Evolutionary conservation across 2,113 vertebrate genomes (phyloP), one percentile per base, ranked within the genome.

Genomic region (Gallinago undulata): DNA sequence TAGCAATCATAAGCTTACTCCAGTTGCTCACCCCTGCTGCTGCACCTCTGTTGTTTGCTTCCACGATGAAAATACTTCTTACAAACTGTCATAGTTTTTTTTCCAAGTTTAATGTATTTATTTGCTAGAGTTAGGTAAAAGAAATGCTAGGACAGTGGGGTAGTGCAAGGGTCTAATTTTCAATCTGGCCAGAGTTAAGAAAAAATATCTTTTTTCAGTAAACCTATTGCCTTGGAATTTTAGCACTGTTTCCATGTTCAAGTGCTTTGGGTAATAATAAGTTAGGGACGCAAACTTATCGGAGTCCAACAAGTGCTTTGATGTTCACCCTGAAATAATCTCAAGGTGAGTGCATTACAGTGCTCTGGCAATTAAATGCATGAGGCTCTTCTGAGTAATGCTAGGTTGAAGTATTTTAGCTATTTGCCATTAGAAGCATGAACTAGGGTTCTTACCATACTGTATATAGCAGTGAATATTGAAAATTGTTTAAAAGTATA

Each of bases 291-390:
- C 9, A 93, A 83, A 83, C 7, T 50, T 69, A 69, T n/a, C n/a
- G 62, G 24, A 92, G 24, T 76, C 37, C 22, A 74, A 28, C 51
- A 62, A 76, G 11, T 84, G 45, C 45, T 93, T 93, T 95, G 83
- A 93, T 93, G 76, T 92, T 93, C 72, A 63, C n/a, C 68, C 37
- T 77, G 62, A 18, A 96, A 90, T 87, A 80, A 80, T 76, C 59
- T 74, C 7, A 13, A 80, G 25, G 55, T 67, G n/a, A 92, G 15
- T 30, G 22, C 15, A 41, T 43, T 78, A 35, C 37, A 63, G 43
- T 37, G 27, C 17, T 84, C 50, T 53, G 63, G 41, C 25, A 94
- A 50, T 59, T 57, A 80, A 47, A 13, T 2, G 4, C 19, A 83
- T 24, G 27, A 70, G 11, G 12, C 8, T 76, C 48, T 83, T 86